Evolutionary conservation across 2,113 vertebrate genomes (phyloP).

Genomic region (Trogon melanurus): DNA sequence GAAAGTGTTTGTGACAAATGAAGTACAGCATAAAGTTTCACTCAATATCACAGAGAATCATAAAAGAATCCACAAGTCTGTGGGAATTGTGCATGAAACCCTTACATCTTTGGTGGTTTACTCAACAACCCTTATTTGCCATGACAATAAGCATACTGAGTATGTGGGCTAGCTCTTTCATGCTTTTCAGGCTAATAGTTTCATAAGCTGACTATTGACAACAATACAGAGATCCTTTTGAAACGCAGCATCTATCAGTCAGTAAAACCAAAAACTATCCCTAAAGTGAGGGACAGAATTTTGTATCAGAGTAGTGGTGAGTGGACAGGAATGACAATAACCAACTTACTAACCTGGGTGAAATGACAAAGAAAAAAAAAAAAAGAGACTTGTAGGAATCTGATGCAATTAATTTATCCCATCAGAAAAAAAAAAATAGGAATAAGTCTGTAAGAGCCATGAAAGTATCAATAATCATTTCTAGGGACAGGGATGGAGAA

Average conservation of each 20-base stretch:
- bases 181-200: neutral
- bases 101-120: neutral
- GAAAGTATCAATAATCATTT: neutral
- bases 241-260: neutral
- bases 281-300: neutral
- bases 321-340: neutral
- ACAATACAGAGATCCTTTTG: neutral
- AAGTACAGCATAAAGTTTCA: neutral
- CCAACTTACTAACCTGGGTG: neutral
- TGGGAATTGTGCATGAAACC: neutral
- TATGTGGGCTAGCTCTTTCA: neutral
- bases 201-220: neutral
- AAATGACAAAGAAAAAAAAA: neutral
- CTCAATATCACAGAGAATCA: neutral
- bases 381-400: neutral
- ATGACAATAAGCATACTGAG: neutral
- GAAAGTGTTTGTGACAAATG: neutral
- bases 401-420: neutral
- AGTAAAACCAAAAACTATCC: neutral
- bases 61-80: neutral
- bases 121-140: neutral
- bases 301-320: neutral
- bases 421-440: fast-evolving
- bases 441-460: neutral
- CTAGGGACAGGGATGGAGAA: neutral